Evolutionary conservation across 1,140 invertebrate species (phyloP).

Genomic region (Meloidogyne exigua): DNA sequence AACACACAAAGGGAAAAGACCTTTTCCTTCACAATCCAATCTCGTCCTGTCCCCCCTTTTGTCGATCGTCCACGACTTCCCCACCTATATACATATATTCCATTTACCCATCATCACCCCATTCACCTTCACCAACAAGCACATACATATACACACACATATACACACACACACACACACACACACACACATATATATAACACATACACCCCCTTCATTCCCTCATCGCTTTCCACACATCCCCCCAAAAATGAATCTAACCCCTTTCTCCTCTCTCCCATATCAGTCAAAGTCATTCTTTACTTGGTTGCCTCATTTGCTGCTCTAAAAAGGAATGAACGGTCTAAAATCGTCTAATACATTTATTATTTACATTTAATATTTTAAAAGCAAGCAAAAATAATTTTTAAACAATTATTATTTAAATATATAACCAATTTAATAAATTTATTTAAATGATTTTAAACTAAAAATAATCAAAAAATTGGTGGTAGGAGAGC

Average conservation of each 20-base stretch:
- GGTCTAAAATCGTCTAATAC: neutral
- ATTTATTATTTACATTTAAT: neutral
- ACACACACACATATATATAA: neutral
- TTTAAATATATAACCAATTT: no score
- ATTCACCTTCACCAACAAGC: constrained; percentile 1
- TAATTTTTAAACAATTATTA: no score
- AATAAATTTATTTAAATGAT: neutral
- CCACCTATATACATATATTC: no score
- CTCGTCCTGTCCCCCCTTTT: neutral
- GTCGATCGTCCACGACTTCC: neutral
- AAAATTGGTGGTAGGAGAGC: neutral
- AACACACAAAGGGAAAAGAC: neutral
- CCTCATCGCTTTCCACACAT: neutral
- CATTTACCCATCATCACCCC: neutral
- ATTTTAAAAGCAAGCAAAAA: neutral
- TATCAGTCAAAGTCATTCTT: constrained; percentile 1
- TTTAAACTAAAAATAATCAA: neutral
- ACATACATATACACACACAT: neutral
- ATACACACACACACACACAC: neutral
- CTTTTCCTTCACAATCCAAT: neutral
- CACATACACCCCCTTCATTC: neutral
- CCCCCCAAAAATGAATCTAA: neutral
- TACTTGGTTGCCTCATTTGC: constrained; percentile 1
- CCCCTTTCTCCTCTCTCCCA: neutral
- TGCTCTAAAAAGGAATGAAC: constrained; percentile 1